These are phyloP conservation scores for Echinarachnius parma DNA, from an alignment of 53 echinoderm and acorn worm genomes.

Conservation along the genomic window DNA sequence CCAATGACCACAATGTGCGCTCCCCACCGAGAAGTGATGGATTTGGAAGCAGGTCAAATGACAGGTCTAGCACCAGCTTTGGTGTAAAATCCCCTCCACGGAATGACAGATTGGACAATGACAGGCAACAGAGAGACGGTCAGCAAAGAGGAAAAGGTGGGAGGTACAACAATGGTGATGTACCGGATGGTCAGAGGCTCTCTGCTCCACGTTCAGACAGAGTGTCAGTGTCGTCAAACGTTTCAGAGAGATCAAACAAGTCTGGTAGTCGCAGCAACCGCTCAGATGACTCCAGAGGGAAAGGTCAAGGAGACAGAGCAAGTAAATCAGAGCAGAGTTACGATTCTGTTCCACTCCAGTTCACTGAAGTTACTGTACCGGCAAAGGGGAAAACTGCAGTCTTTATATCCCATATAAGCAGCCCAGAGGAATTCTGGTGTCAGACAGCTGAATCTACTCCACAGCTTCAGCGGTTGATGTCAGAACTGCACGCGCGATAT, in stretches of 20 bases:
- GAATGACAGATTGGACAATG: constrained; percentile 8
- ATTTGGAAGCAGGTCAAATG: no score
- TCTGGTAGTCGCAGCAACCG: constrained; percentile 14
- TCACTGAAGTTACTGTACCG: constrained; percentile 21
- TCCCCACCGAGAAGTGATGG: constrained; percentile 8
- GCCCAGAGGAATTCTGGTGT: constrained; percentile 81
- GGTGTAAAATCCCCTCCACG: background rate
- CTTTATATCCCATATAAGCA: constrained; percentile 77
- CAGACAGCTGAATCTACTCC: constrained; percentile 72
- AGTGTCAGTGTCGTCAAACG: constrained; percentile 25
- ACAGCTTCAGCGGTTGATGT: constrained; percentile 72
- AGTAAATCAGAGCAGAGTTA: no score
- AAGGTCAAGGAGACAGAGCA: background rate
- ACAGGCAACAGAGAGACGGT: constrained; percentile 9
- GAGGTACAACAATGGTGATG: constrained; percentile 30
- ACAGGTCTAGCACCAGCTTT: no score
- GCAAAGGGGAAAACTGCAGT: constrained; percentile 37
- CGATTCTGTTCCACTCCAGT: constrained; percentile 29
- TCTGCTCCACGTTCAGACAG: constrained; percentile 18
- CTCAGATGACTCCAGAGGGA: constrained; percentile 23
- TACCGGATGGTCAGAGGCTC: constrained; percentile 1
- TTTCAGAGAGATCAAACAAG: constrained; percentile 26
- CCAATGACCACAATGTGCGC: background rate
- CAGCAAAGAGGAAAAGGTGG: constrained; percentile 17
- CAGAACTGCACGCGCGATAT: constrained; percentile 51